Base-by-base conservation (phyloP, 2,797 vertebrate species). In the Percopsis omiscomaycus region DNA sequence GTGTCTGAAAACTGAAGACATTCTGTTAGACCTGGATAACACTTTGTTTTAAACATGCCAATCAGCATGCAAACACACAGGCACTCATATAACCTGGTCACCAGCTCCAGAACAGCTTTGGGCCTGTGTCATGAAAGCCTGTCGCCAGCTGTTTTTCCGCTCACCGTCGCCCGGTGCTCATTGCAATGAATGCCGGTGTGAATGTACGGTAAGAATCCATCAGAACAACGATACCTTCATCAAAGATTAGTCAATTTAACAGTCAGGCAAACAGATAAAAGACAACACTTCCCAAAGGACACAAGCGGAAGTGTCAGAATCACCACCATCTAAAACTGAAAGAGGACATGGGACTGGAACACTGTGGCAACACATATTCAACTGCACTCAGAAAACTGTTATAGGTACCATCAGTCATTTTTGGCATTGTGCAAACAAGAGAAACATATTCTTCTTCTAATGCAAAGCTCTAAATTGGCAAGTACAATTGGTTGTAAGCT, bases 401-500 rank as follows among this genome's bases (percentile, higher is more conserved):
- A 79, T 55, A 66, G 55, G 84, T 84, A 84, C 82, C 78, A 2
- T 75, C 46, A 54, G 15, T 59, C 58, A 55, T 87, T 89, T 91
- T 90, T 89, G 91, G 88, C 89, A 87, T 93, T 84, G 83, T 86
- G 86, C 82, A 87, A 89, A 84, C 79, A 73, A 59, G 64, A 63
- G 54, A 68, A 46, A 44, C 53, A 77, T 49, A 62, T 0, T 59
- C 61, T 27, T 46, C 37, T 56, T 77, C 30, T 74, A 81, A 66
- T 45, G 70, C 14, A 68, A 75, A 84, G 61, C 47, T 80, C 48
- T 68, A 61, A 75, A 71, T 61, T 77, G 73, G 74, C 61, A 74
- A 74, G 30, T 76, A 84, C 74, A 87, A 88, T 82, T 75, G 80
- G 63, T 57, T 51, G 77, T 14, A 65, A 58, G 22, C 46, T 64